These are phyloP conservation scores for Labeo calbasu DNA, from an alignment of 2,797 vertebrate species.

Conservation along the genomic window DNA sequence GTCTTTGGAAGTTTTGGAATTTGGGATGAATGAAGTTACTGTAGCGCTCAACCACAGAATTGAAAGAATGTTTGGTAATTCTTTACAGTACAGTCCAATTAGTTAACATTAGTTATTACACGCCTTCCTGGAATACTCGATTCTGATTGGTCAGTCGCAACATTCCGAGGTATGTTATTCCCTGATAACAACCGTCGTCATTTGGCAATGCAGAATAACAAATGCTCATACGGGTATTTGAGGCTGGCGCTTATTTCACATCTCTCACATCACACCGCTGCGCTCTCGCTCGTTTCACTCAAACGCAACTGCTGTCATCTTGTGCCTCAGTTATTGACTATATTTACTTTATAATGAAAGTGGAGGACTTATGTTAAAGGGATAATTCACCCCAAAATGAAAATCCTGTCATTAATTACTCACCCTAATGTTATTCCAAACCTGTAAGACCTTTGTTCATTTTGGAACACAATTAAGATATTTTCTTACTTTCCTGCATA, in stretches of 20 bases:
- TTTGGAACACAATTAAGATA: too few species aligned
- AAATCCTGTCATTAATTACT: too few species aligned
- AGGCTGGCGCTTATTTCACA: not conserved
- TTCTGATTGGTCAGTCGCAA: not conserved
- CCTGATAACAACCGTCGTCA: not conserved
- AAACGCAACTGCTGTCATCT: not conserved
- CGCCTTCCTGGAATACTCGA: not conserved
- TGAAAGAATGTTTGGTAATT: not conserved
- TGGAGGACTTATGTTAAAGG: not conserved
- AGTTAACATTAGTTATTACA: not conserved
- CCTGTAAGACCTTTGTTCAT: too few species aligned
- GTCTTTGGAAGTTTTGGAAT: constrained; percentile 9
- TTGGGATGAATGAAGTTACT: not conserved
- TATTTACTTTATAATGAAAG: not conserved
- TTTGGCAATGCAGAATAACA: not conserved
- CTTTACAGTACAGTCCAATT: not conserved
- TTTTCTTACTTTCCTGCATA: too few species aligned
- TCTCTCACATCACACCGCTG: too few species aligned
- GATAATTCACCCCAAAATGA: too few species aligned
- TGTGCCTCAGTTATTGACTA: not conserved
- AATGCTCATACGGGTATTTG: not conserved
- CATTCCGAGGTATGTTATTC: not conserved
- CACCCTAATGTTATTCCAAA: too few species aligned
- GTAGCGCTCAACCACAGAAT: not conserved
- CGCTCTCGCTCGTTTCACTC: not conserved